A percentile compares a stretch with the other conserved stretches of the same genome.
phyloP scores from a whole-genome alignment of 2,113 vertebrate species.

The Ctenomys sociabilis region DNA sequence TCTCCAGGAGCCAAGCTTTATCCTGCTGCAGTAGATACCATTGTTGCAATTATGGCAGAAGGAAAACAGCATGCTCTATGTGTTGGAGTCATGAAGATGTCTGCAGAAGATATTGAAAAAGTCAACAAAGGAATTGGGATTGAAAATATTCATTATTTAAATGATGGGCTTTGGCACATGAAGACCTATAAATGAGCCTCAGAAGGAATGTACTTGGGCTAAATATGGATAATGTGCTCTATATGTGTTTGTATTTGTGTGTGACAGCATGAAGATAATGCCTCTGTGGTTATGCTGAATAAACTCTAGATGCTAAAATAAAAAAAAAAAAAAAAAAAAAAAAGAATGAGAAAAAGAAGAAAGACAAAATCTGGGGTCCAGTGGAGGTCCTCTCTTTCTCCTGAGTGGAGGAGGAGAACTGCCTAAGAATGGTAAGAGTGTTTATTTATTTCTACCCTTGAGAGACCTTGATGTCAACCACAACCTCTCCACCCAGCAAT shows the following conservation, averaged over 20 bases:
- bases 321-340: too few relatives aligned
- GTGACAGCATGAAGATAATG: constrained; percentile 86
- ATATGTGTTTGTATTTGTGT: constrained; percentile 87
- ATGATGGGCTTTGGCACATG: constrained; percentile 99
- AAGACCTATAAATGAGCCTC: constrained; percentile 96
- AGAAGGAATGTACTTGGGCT: constrained; percentile 84
- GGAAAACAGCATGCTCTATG: constrained; percentile 97
- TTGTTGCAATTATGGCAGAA: constrained; percentile 99
- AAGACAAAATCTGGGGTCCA: too few relatives aligned
- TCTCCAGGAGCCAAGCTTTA: too few relatives aligned
- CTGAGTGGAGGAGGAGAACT: too few relatives aligned
- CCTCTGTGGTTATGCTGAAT: constrained; percentile 87
- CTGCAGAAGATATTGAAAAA: constrained; percentile 96
- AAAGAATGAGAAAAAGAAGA: too few relatives aligned
- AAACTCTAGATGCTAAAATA: constrained; percentile 86
- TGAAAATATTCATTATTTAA: constrained; percentile 98
- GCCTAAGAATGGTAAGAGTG: too few relatives aligned
- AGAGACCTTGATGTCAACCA: too few relatives aligned
- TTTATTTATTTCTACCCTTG: too few relatives aligned
- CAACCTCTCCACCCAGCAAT: too few relatives aligned
- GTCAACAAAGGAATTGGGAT: too few relatives aligned
- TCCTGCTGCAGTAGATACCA: too few relatives aligned
- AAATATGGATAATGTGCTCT: constrained; percentile 84
- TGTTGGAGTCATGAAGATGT: constrained; percentile 95
- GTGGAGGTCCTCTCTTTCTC: too few relatives aligned